Percentiles rank a stretch among this genome's conserved stretches.
Evolutionary conservation across 2,113 vertebrate genomes (phyloP).

Genomic region (Callionymus lyra): DNA sequence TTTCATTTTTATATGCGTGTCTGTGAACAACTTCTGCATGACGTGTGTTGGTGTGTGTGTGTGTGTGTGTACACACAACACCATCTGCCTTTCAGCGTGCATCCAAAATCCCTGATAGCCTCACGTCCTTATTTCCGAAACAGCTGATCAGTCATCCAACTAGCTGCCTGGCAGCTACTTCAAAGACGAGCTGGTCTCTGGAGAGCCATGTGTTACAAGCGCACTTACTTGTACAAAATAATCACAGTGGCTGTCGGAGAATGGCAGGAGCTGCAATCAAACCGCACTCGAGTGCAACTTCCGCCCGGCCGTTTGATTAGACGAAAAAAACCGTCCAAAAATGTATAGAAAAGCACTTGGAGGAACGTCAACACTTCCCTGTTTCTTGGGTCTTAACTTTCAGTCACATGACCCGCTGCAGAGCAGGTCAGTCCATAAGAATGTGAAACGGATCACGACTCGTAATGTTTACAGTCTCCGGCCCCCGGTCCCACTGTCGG

Average conservation of each 20-base stretch:
- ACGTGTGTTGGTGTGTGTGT: conserved; percentile 6
- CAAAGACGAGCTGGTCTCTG: conserved; percentile 49
- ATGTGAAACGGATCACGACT: no score
- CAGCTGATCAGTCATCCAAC: conserved; percentile 60
- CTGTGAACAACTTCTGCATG: conserved; percentile 3
- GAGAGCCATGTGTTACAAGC: conserved; percentile 33
- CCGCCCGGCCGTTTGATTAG: background rate
- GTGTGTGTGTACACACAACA: conserved; percentile 28
- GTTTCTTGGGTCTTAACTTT: background rate
- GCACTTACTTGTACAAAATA: conserved; percentile 20
- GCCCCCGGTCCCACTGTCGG: no score
- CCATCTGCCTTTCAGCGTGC: conserved; percentile 56
- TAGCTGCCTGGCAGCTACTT: conserved; percentile 47
- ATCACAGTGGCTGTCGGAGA: conserved; percentile 6
- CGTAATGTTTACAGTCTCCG: no score
- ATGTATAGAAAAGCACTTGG: no score
- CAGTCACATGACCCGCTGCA: background rate
- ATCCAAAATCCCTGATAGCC: conserved; percentile 53
- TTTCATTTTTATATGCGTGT: no score
- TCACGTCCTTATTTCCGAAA: conserved; percentile 46
- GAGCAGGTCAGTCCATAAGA: no score
- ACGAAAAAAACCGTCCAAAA: no score
- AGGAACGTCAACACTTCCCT: background rate
- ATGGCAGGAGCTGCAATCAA: conserved; percentile 10
- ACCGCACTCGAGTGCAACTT: conserved; percentile 2